These are phyloP conservation scores for Semaprochilodus insignis DNA, from an alignment of 2,797 vertebrate species.

Conservation along the genomic window DNA sequence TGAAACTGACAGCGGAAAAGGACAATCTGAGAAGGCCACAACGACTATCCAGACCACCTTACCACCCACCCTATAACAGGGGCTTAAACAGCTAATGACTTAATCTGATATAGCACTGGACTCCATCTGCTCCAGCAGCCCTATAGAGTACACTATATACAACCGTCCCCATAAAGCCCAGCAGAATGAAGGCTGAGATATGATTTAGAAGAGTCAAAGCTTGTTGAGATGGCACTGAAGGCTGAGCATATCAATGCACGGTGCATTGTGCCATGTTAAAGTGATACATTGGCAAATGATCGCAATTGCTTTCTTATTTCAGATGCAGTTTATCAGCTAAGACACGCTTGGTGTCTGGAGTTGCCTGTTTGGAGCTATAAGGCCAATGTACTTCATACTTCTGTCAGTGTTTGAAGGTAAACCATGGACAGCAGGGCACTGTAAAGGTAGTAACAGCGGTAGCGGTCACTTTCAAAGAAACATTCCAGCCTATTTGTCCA, in stretches of 20 bases:
- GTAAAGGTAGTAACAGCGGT: too few species aligned
- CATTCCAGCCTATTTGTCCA: too few species aligned
- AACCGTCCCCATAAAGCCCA: slow-evolving; percentile 22
- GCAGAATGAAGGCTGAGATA: not conserved
- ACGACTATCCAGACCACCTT: not conserved
- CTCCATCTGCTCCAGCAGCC: slow-evolving; percentile 49
- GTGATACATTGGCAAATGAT: not conserved
- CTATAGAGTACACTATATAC: slow-evolving; percentile 14
- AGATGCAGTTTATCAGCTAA: not conserved
- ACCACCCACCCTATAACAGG: slow-evolving; percentile 46
- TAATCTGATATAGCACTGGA: slow-evolving; percentile 50
- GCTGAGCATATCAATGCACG: slow-evolving; percentile 10
- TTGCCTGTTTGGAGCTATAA: too few species aligned
- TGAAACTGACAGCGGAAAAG: not conserved
- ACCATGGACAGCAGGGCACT: too few species aligned
- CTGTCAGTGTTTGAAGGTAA: too few species aligned
- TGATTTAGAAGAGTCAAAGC: not conserved
- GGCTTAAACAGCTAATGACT: slow-evolving; percentile 50
- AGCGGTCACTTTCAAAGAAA: too few species aligned
- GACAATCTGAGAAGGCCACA: not conserved
- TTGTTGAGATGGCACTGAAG: not conserved
- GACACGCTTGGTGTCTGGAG: not conserved
- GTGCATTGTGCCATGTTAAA: not conserved
- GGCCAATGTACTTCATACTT: too few species aligned
- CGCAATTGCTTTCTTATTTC: not conserved